Conservation (phyloP, 2,797 vertebrate species). For the Simalia tracyae region DNA sequence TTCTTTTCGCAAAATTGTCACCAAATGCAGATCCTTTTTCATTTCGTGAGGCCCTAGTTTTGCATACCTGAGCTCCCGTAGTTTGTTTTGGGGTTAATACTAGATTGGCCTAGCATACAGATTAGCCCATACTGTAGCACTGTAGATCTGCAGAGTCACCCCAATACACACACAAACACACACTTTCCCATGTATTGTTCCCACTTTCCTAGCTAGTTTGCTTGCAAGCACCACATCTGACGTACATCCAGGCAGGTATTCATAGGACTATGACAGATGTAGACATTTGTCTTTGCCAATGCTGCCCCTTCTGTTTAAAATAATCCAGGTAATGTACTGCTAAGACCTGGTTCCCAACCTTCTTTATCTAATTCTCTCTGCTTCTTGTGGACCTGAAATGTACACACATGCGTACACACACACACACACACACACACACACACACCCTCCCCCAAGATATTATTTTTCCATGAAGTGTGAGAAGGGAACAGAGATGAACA, state of each 20-base stretch:
- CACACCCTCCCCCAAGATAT: not conserved
- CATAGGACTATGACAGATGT: too few relatives aligned
- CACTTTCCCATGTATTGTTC: not conserved
- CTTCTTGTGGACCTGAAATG: too few relatives aligned
- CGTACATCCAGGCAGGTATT: not conserved
- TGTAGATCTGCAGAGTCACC: not conserved
- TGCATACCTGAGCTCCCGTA: accelerated
- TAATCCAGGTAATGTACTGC: slow-evolving; percentile 30
- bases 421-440: too few relatives aligned
- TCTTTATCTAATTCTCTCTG: not conserved
- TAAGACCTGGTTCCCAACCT: not conserved
- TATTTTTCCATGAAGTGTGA: not conserved
- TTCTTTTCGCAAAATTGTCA: not conserved
- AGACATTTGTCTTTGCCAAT: not conserved
- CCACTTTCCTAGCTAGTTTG: not conserved
- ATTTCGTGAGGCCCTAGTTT: too few relatives aligned
- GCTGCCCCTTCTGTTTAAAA: slow-evolving; percentile 42
- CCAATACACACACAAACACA: not conserved
- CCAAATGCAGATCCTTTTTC: not conserved
- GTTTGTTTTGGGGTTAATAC: not conserved
- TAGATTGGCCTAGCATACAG: not conserved
- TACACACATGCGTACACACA: not conserved
- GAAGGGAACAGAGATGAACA: not conserved
- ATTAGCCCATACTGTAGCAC: too few relatives aligned
- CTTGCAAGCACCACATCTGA: not conserved